Evolutionary conservation across 2,797 vertebrate species (phyloP), one percentile per base, ranked within the genome.

Genomic region (Coilia nasus): DNA sequence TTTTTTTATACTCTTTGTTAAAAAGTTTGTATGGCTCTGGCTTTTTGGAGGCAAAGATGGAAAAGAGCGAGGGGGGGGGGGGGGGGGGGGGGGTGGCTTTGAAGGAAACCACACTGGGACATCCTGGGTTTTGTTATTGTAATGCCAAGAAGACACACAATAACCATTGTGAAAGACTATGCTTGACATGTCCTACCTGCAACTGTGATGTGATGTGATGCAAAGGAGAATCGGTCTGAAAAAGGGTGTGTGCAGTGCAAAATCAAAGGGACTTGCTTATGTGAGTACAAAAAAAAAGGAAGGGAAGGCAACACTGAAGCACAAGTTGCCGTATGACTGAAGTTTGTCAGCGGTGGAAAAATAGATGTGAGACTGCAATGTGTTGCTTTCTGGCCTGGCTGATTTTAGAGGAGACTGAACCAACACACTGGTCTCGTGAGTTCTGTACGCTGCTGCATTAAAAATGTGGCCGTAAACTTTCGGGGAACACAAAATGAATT

Each of bases 21-120:
- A 75, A 75, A 75, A 75, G 67, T 75, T 75, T 75, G 67, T 56
- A 28, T 75, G 85, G 80, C 71, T 85, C 62, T 35, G 50, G 50
- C 50, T 85, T 47, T 82, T 84, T 50, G 57, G 64, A 85, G 67
- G 88, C 83, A 59, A 25, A 85, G 82, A 85, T 57, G 78, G 84
- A n/a, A 28, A n/a, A 86, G 59, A 35, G 67, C 28, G 3, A 14
- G 67, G 59, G 21, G 86, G 89, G 91, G 86, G 89, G 91, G 3
- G 10, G 67, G 59, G 21, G 86, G 89, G 91, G n/a, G n/a, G n/a
- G n/a, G n/a, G n/a, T n/a, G n/a, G 92, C 94, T 95, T 94, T 94
- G 93, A 95, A 93, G 93, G 90, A 93, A 94, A 91, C 88, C 94
- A 86, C 94, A 91, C 88, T 92, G 94, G 94, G 93, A 95, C 92